Evolutionary conservation across 2,888 invertebrate species (phyloP), one percentile per base, ranked within the genome.

Genomic region (Aquatica leii): DNA sequence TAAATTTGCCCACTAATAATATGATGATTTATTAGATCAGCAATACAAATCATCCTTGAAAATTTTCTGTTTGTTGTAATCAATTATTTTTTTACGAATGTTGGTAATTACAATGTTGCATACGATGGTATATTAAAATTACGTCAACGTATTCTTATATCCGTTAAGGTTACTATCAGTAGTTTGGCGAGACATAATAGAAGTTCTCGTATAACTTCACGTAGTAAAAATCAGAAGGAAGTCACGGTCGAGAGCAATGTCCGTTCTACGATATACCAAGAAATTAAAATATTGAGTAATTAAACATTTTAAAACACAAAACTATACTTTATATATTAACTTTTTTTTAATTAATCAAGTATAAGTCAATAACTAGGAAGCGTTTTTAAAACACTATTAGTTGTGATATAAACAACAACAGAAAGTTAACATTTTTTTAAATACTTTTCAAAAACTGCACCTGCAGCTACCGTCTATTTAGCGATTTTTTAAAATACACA

Each of bases 201-300:
- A 52, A 35, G 18, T 55, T 62, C 41, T 52, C 51, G 52, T 62
- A 46, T 46, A 61, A 56, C 56, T 52, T 35, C 56, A 56, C 52
- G 56, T 62, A 50, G 35, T 46, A 15, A 43, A 9, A 18, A 51
- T 24, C 17, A 53, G 40, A 56, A 62, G 62, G 62, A 62, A 62
- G 62, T 62, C 62, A 62, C 62, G 62, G 48, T 35, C 24, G 52
- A 57, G 62, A 57, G 50, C 57, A 56, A 62, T 46, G 62, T 62
- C 57, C 62, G 57, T 52, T 46, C 21, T 40, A 46, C 52, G 18
- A 18, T 17, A n/a, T n/a, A 20, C n/a, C 18, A 46, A 46, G 17
- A 8, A 43, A 12, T 2, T 40, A 31, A 31, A 57, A 24, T 24
- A 24, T 24, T 24, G 24, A 24, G 24, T 24, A 24, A 24, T 24